phyloP scores from a whole-genome alignment of 2,888 invertebrate species.

The Pseudanteris insignis region DNA sequence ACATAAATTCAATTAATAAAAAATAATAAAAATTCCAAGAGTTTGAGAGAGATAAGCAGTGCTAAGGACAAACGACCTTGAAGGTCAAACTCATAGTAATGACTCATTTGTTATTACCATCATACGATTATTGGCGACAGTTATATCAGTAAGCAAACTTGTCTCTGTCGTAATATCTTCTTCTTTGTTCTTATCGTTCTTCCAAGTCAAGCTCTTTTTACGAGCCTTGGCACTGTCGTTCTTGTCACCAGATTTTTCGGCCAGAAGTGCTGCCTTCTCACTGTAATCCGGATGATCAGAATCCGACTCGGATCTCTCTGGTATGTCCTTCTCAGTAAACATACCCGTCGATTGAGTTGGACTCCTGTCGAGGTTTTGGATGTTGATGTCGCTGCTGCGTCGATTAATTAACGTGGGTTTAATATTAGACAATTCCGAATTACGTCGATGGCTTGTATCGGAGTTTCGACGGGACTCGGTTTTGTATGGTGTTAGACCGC shows the following conservation, averaged over 20 bases:
- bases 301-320: slow-evolving; percentile 61
- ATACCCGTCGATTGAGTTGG: slow-evolving; percentile 55
- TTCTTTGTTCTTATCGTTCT: slow-evolving; percentile 55
- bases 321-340: slow-evolving; percentile 52
- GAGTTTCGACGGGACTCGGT: slow-evolving; percentile 59
- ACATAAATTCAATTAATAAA: too few species aligned
- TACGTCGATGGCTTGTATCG: slow-evolving; percentile 56
- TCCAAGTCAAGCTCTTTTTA: slow-evolving; percentile 67
- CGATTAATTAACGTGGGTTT: slow-evolving; percentile 56
- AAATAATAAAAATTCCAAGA: not conserved
- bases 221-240: slow-evolving; percentile 51
- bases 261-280: slow-evolving; percentile 60
- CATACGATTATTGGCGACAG: slow-evolving; percentile 38
- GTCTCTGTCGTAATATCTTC: slow-evolving; percentile 65
- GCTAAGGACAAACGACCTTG: too few species aligned
- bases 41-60: too few species aligned
- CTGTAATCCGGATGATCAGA: slow-evolving; percentile 61
- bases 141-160: slow-evolving; percentile 58
- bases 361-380: slow-evolving; percentile 57
- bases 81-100: too few species aligned
- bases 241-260: slow-evolving; percentile 50
- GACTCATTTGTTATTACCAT: too few species aligned
- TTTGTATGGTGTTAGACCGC: slow-evolving; percentile 48
- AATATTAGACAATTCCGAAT: slow-evolving; percentile 54
- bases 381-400: slow-evolving; percentile 60